Evolutionary conservation across 2,888 invertebrate genomes (phyloP), one percentile per base, ranked within the genome.

Genomic region (Tortricodes alternella): DNA sequence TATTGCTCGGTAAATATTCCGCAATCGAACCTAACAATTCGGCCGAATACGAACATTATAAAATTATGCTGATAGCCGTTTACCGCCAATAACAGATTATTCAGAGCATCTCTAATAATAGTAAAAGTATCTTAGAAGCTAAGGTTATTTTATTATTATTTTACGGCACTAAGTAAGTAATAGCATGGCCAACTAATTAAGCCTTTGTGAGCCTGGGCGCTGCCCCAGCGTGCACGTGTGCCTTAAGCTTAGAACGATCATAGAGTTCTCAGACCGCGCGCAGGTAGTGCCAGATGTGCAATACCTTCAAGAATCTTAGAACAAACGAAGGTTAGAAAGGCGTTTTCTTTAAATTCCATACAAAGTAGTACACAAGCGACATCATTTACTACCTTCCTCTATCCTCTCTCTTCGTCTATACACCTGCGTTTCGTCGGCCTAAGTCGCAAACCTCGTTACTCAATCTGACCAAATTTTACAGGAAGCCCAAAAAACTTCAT

Each of bases 371-470:
- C n/a, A 16, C 27, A 51, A 27, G 13, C 37, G n/a, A 59, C 71
- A 70, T 67, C 69, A 69, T 69, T 27, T 24, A 27, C 27, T n/a
- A 27, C n/a, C n/a, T 24, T 9, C 9, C 1, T 8, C 2, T 9
- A 0, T 24, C 9, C n/a, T 24, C 0, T 24, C 9, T 8, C 2
- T 24, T 24, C 0, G 3, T 8, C 1, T 0, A 9, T 2, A n/a
- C n/a, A 27, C n/a, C 24, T 24, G 24, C 2, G 24, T 24, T 24
- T 9, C n/a, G n/a, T n/a, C n/a, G n/a, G n/a, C n/a, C n/a, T n/a
- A n/a, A n/a, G n/a, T n/a, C n/a, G n/a, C n/a, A n/a, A n/a, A n/a
- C n/a, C n/a, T n/a, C n/a, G n/a, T n/a, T n/a, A n/a, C n/a, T n/a
- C n/a, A n/a, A n/a, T n/a, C n/a, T n/a, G n/a, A n/a, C n/a, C n/a